These are phyloP conservation scores for Ochlodes sylvanus DNA, from an alignment of 2,888 invertebrate species.

Conservation along the genomic window DNA sequence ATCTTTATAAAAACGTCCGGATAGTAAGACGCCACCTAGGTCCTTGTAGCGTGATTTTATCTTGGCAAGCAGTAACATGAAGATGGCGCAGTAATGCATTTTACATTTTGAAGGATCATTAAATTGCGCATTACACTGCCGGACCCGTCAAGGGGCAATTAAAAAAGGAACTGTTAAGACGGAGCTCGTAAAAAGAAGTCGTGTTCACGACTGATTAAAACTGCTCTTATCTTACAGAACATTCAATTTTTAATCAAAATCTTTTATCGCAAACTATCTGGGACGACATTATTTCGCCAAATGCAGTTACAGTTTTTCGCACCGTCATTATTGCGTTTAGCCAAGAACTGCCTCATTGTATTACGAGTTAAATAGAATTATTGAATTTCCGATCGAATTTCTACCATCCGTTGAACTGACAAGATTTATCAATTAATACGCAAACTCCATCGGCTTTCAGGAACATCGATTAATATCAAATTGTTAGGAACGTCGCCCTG, in stretches of 20 bases:
- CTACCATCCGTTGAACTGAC: slow-evolving; percentile 54
- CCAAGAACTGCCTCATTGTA: slow-evolving; percentile 20
- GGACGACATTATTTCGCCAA: slow-evolving; percentile 45
- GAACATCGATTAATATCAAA: slow-evolving; percentile 74
- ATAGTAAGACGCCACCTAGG: slow-evolving; percentile 48
- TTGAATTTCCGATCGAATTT: slow-evolving; percentile 50
- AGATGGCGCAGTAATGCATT: slow-evolving; percentile 81
- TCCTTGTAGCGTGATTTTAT: slow-evolving; percentile 56
- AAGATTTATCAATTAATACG: slow-evolving; percentile 76
- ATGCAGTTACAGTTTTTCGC: slow-evolving; percentile 17
- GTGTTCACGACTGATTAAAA: slow-evolving; percentile 81
- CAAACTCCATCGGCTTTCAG: slow-evolving; percentile 72
- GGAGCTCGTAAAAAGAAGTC: slow-evolving; percentile 78
- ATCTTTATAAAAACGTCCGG: slow-evolving; percentile 35
- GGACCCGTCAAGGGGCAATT: slow-evolving; percentile 77
- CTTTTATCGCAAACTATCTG: slow-evolving; percentile 58
- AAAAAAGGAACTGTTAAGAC: slow-evolving; percentile 81
- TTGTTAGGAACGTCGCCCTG: slow-evolving; percentile 55
- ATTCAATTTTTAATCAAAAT: slow-evolving; percentile 70
- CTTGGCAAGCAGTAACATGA: slow-evolving; percentile 68
- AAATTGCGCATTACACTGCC: slow-evolving; percentile 78
- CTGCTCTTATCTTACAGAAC: slow-evolving; percentile 64
- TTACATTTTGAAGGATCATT: slow-evolving; percentile 83
- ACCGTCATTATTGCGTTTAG: background rate
- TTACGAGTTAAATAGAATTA: slow-evolving; percentile 17